Evolutionary conservation across 2,113 vertebrate species (phyloP).

Genomic region (Natator depressus): DNA sequence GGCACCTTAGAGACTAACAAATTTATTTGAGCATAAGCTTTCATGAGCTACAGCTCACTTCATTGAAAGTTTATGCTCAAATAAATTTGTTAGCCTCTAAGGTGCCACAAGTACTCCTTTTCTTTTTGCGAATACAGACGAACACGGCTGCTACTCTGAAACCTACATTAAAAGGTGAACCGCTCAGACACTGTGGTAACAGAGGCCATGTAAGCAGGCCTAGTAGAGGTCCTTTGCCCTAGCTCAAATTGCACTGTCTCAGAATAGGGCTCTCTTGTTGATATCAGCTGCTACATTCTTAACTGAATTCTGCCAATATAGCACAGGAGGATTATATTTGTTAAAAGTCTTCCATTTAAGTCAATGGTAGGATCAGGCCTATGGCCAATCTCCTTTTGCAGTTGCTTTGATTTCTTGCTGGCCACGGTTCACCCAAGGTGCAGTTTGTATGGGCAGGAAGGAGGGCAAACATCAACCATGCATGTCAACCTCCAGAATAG

Average conservation of each 20-base stretch:
- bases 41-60: no score
- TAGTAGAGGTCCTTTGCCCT: neutral
- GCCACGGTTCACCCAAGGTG: neutral
- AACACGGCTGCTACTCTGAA: no score
- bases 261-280: neutral
- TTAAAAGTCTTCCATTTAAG: neutral
- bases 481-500: neutral
- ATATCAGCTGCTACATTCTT: neutral
- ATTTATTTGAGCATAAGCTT: no score
- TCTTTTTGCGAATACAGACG: no score
- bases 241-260: neutral
- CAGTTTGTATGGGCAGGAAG: neutral
- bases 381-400: neutral
- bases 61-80: no score
- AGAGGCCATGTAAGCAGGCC: neutral
- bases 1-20: no score
- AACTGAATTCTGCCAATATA: neutral
- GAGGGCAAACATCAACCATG: neutral
- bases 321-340: neutral
- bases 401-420: neutral
- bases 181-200: neutral
- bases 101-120: no score
- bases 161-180: neutral
- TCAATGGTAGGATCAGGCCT: neutral
- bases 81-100: no score